These are phyloP conservation scores for Ridgeia piscesae DNA, from an alignment of 1,140 invertebrate genomes.

Conservation along the genomic window DNA sequence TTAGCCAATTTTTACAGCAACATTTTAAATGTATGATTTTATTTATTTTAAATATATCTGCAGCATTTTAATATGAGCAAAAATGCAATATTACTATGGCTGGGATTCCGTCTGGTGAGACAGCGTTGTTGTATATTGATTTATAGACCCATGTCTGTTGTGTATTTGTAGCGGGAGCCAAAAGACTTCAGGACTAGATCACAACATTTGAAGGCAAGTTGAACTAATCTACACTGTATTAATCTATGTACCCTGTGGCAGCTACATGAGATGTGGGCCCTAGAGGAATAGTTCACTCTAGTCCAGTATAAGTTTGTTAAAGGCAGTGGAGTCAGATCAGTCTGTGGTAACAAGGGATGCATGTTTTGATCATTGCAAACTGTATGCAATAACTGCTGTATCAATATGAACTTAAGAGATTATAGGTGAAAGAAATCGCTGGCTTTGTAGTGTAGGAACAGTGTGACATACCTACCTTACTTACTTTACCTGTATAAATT, in stretches of 20 bases:
- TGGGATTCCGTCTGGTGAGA: too few relatives aligned
- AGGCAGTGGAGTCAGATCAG: too few relatives aligned
- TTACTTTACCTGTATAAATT: too few relatives aligned
- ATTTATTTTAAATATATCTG: too few relatives aligned
- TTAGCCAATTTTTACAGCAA: too few relatives aligned
- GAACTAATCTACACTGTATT: not conserved
- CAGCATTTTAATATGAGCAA: too few relatives aligned
- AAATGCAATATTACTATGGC: too few relatives aligned
- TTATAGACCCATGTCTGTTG: not conserved
- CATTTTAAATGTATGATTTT: too few relatives aligned
- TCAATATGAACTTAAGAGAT: not conserved
- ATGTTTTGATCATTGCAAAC: not conserved
- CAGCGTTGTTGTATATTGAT: too few relatives aligned
- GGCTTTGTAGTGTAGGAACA: not conserved
- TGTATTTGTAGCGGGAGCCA: not conserved
- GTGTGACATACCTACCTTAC: not conserved
- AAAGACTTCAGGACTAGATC: not conserved
- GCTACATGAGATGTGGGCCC: not conserved
- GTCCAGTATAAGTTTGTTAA: not conserved
- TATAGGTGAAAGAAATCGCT: too few relatives aligned
- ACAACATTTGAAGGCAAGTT: not conserved
- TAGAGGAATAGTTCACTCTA: not conserved
- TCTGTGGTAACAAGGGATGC: too few relatives aligned
- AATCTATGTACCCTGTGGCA: not conserved
- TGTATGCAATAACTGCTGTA: not conserved